Evolutionary conservation across 2,113 vertebrate species (phyloP).

Genomic region (Felis catus): DNA sequence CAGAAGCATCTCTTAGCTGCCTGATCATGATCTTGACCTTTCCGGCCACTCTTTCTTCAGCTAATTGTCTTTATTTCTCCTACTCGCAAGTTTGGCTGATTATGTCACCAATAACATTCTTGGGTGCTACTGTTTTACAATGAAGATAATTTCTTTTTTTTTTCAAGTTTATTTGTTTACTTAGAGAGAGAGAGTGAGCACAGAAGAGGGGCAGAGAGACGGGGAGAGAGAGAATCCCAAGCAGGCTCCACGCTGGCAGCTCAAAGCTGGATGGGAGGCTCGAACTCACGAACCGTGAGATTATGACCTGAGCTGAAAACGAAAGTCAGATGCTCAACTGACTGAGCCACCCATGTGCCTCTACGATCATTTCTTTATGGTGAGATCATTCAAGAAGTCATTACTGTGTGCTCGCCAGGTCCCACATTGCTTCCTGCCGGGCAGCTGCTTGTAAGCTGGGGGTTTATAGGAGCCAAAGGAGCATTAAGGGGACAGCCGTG

Average conservation of each 20-base stretch:
- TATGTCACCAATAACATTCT: not conserved
- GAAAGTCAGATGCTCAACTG: too few species aligned
- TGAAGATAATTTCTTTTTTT: not conserved
- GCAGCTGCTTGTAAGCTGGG: not conserved
- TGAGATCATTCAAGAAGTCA: not conserved
- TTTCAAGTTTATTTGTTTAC: too few species aligned
- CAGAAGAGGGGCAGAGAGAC: too few species aligned
- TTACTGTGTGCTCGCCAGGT: rapidly evolving
- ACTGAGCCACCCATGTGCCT: too few species aligned
- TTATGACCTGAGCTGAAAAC: too few species aligned
- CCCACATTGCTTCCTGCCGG: not conserved
- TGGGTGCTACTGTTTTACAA: not conserved
- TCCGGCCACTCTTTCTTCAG: not conserved
- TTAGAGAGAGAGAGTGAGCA: too few species aligned
- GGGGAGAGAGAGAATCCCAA: too few species aligned
- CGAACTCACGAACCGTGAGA: too few species aligned
- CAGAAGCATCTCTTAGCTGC: not conserved
- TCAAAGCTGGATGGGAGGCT: too few species aligned
- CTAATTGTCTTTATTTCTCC: constrained; percentile 13
- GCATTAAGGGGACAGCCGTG: rapidly evolving
- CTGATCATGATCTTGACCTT: not conserved
- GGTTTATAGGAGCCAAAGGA: rapidly evolving
- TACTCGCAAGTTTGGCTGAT: not conserved
- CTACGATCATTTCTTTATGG: not conserved
- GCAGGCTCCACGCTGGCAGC: too few species aligned